These are phyloP conservation scores for Apotomis turbidana DNA, from an alignment of 2,888 invertebrate species.

Conservation along the genomic window DNA sequence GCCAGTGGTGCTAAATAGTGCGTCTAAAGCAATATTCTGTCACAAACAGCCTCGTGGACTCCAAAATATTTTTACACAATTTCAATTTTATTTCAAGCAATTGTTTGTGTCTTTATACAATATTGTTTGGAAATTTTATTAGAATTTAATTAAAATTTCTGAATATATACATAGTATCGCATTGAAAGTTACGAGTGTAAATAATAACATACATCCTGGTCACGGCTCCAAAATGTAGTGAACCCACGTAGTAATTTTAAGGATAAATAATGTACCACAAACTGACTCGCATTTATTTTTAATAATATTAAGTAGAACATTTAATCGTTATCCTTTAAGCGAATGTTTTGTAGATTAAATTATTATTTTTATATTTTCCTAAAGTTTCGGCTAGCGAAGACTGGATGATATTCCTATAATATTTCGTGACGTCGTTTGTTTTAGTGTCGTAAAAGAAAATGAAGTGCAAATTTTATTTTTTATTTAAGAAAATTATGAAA, in stretches of 20 bases:
- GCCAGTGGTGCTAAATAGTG: no score
- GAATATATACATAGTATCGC: no score
- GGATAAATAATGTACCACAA: constrained; percentile 40
- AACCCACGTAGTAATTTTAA: constrained; percentile 3
- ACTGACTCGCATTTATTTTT: constrained; percentile 49
- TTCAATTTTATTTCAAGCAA: no score
- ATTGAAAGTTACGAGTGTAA: neutral
- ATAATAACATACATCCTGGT: neutral
- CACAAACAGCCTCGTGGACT: no score
- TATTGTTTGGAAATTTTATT: no score
- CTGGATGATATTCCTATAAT: neutral
- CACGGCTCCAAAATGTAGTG: neutral
- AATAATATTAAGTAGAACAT: constrained; percentile 42
- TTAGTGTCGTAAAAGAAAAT: neutral
- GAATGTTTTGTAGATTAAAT: constrained; percentile 41
- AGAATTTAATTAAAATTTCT: no score
- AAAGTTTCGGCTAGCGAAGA: neutral
- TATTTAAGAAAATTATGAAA: neutral
- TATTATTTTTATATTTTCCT: constrained; percentile 41
- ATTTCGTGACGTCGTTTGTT: neutral
- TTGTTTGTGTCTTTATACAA: no score
- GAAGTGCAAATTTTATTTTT: neutral
- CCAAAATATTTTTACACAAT: no score
- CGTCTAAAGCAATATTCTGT: no score
- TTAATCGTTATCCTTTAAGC: constrained; percentile 39